Evolutionary conservation across 2,797 vertebrate genomes (phyloP).

Genomic region (Arremon aurantiirostris): DNA sequence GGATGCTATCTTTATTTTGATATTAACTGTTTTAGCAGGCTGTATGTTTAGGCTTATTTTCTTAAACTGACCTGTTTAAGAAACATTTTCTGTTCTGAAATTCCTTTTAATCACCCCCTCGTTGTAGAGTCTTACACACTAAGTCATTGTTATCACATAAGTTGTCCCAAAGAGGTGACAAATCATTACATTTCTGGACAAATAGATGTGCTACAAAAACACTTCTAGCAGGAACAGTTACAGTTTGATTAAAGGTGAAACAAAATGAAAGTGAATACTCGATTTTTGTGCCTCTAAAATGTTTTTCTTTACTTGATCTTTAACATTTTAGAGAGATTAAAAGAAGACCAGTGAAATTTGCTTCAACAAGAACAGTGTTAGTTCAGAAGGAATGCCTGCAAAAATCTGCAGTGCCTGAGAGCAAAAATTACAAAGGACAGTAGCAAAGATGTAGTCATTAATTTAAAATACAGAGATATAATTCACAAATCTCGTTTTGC

Average conservation of each 20-base stretch:
- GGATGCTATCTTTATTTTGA: not conserved
- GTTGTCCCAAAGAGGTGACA: not conserved
- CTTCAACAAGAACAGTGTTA: not conserved
- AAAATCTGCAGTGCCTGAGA: not conserved
- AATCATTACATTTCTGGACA: slow-evolving; percentile 11
- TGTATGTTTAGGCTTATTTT: slow-evolving; percentile 15
- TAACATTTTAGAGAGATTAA: slow-evolving; percentile 24
- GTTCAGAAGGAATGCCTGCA: not conserved
- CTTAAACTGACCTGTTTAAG: not conserved
- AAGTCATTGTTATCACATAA: not conserved
- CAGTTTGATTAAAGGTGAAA: slow-evolving; percentile 45
- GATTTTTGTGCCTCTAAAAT: not conserved
- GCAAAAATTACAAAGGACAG: not conserved
- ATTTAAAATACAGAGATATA: not conserved
- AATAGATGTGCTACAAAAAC: slow-evolving; percentile 17
- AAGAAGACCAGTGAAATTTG: not conserved
- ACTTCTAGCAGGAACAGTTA: slow-evolving; percentile 21
- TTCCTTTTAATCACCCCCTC: not conserved
- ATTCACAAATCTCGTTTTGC: not conserved
- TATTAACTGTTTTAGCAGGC: not conserved
- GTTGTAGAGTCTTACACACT: not conserved
- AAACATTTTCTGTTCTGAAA: not conserved
- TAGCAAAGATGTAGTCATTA: not conserved
- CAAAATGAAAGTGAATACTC: not conserved
- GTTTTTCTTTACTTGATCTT: not conserved